Percentiles rank a stretch among this genome's conserved stretches.
Evolutionary conservation across 1,140 invertebrate genomes (phyloP).

Genomic region (Drosophila eugracilis): DNA sequence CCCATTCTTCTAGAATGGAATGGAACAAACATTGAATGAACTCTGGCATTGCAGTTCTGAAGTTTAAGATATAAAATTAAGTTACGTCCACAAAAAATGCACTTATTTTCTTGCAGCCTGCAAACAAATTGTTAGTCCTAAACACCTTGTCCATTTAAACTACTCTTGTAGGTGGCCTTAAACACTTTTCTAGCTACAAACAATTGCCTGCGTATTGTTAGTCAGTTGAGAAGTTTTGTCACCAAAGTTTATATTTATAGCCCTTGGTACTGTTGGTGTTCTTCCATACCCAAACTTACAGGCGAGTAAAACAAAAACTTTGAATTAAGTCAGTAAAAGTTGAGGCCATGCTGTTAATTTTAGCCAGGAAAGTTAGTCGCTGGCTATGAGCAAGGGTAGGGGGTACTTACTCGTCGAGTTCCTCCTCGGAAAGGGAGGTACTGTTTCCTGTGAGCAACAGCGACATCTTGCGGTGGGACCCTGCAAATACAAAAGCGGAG

Average conservation of each 20-base stretch:
- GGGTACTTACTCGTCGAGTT: conserved; percentile 86
- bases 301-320: conserved; percentile 29
- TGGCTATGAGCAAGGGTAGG: too few relatives aligned
- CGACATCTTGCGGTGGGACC: conserved; percentile 67
- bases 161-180: too few relatives aligned
- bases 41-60: too few relatives aligned
- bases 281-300: conserved; percentile 7
- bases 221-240: conserved; percentile 26
- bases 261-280: background rate
- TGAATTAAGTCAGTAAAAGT: conserved; percentile 31
- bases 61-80: too few relatives aligned
- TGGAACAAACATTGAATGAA: too few relatives aligned
- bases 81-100: background rate
- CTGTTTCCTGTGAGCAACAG: conserved; percentile 66
- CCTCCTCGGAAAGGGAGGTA: conserved; percentile 86
- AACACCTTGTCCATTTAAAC: conserved; percentile 4
- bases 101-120: background rate
- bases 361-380: conserved; percentile 8
- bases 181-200: background rate
- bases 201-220: conserved; percentile 10
- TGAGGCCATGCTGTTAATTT: conserved; percentile 44
- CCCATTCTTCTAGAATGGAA: too few relatives aligned
- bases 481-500: conserved; percentile 36
- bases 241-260: conserved; percentile 39
- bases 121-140: conserved; percentile 13